Percentiles rank a stretch among this genome's conserved stretches.
Evolutionary conservation across 2,113 vertebrate species (phyloP).

Genomic region (Pipa parva): DNA sequence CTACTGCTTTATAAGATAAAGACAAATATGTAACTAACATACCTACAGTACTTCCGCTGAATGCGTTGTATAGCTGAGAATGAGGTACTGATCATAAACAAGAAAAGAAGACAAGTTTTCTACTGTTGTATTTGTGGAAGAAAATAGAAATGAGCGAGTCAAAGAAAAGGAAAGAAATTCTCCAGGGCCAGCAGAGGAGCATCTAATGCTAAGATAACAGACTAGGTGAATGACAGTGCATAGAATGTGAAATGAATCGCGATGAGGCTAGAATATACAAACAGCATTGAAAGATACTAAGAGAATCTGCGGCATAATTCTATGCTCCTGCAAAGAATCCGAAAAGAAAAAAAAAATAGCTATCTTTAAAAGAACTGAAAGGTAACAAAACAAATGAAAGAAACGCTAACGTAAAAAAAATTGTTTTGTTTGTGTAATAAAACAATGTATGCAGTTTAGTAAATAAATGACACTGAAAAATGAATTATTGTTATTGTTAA

Average conservation of each 20-base stretch:
- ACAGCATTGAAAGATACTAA: neutral
- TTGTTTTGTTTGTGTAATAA: no score
- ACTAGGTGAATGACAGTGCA: conserved; percentile 14
- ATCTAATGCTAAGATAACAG: conserved; percentile 18
- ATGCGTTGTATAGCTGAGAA: no score
- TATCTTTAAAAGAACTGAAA: neutral
- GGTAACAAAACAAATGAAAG: no score
- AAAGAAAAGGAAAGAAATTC: neutral
- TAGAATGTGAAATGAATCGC: conserved; percentile 4
- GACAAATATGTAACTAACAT: no score
- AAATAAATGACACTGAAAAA: no score
- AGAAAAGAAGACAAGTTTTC: neutral
- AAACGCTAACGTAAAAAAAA: no score
- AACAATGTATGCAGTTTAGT: no score
- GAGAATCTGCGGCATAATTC: neutral
- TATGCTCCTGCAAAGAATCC: neutral
- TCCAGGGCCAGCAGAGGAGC: conserved; percentile 2
- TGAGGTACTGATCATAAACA: no score
- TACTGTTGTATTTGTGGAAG: neutral
- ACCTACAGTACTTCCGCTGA: no score
- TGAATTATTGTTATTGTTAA: no score
- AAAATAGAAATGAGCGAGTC: neutral
- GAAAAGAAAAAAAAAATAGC: neutral
- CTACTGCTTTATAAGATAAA: no score
- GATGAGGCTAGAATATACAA: conserved; percentile 12